These are phyloP conservation scores for Leptatherina wallacei DNA, from an alignment of 2,797 vertebrate species.

Conservation along the genomic window DNA sequence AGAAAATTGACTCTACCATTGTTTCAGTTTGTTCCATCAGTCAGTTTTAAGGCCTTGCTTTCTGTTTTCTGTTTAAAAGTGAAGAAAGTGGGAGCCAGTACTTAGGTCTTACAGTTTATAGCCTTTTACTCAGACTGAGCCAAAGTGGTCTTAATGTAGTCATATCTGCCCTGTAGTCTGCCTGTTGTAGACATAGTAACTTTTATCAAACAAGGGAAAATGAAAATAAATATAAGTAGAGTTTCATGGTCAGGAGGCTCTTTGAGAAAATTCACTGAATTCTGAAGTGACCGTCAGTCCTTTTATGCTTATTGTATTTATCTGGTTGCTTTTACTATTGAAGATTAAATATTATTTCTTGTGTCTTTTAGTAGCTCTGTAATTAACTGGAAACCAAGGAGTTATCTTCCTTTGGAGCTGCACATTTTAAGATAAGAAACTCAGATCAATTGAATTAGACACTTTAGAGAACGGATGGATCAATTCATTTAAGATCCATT, in stretches of 20 bases:
- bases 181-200: constrained; percentile 2
- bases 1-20: background rate
- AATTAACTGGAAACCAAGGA: no score
- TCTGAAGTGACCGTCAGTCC: constrained; percentile 12
- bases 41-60: background rate
- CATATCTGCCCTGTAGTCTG: background rate
- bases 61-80: background rate
- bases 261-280: constrained; percentile 4
- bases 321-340: constrained; percentile 11
- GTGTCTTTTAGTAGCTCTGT: no score
- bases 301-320: constrained; percentile 15
- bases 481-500: constrained; percentile 28
- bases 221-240: background rate
- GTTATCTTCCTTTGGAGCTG: no score
- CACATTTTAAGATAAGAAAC: background rate
- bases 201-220: constrained; percentile 36
- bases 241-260: background rate
- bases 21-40: background rate
- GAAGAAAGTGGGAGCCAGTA: background rate
- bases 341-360: background rate
- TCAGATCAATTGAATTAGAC: background rate
- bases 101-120: constrained; percentile 22
- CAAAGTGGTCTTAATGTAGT: constrained; percentile 30
- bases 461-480: constrained; percentile 12
- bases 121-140: constrained; percentile 7